Conservation (phyloP, 2,797 vertebrate species). For the Otolemur crassicaudatus region DNA sequence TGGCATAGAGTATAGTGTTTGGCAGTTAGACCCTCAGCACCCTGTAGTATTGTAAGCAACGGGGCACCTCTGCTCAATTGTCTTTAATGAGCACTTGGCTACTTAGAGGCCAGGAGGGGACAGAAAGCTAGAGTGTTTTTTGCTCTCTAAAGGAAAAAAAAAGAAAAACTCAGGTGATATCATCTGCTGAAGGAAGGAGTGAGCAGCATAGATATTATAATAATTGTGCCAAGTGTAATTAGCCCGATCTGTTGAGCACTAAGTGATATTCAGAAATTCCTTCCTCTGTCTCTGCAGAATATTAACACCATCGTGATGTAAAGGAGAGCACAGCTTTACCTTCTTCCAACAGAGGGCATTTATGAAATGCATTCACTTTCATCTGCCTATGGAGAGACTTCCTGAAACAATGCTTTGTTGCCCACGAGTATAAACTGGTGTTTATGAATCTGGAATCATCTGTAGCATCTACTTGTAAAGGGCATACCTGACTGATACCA, state of each 20-base stretch:
- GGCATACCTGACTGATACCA: background rate
- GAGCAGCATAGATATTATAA: background rate
- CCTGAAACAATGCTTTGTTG: background rate
- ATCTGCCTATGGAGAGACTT: background rate
- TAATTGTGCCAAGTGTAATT: background rate
- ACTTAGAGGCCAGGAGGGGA: background rate
- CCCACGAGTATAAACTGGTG: background rate
- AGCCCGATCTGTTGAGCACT: background rate
- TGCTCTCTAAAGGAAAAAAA: background rate
- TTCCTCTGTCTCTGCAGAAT: background rate
- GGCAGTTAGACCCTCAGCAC: background rate
- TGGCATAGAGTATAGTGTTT: background rate
- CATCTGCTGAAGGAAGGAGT: background rate
- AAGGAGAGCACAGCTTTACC: background rate
- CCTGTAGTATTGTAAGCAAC: background rate
- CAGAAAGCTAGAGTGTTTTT: background rate
- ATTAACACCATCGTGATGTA: background rate
- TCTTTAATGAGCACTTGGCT: background rate
- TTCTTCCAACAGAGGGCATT: background rate
- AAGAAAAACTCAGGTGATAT: background rate
- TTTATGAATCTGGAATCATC: constrained; percentile 8
- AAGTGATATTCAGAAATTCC: background rate
- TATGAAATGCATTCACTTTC: constrained; percentile 2
- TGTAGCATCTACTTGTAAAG: background rate
- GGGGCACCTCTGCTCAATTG: background rate